Evolutionary conservation across 1,140 invertebrate genomes (phyloP), one percentile per base, ranked within the genome.

Genomic region (Ceratoteleas bidentatus): DNA sequence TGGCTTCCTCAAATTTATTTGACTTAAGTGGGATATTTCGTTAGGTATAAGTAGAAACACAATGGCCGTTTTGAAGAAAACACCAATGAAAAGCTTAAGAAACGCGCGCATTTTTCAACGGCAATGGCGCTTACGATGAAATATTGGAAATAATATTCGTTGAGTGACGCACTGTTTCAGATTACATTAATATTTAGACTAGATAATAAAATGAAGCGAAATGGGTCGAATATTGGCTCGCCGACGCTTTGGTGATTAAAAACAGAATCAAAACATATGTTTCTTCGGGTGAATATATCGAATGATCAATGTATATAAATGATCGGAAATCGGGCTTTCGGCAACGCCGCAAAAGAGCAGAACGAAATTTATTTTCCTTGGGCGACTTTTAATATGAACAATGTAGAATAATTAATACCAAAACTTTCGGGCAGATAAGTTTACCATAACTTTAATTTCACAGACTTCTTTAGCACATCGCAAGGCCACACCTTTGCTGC

Each of bases 1-100:
- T 54, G 40, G 40, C 62, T 60, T 66, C 33, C 45, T 61, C n/a
- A 68, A 76, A 76, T 61, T 68, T 76, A 76, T 76, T 68, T 52
- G 61, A 66, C 72, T 40, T 52, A 58, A 75, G 47, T 60, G 45
- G 47, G 61, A 65, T 65, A 66, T 66, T 75, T 65, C 14, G 24
- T 50, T 66, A n/a, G 11, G 54, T 52, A 65, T 74, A 69, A 43
- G 50, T 69, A 57, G 38, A 33, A 57, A 57, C 56, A 53, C 56
- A 77, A 68, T 56, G 57, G 57, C 24, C 50, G 10, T 52, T 65
- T 78, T 50, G 47, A 66, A 57, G 43, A 74, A 74, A 65, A 58
- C 70, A 57, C 14, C 47, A 65, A 57, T 65, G 50, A n/a, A n/a
- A n/a, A n/a, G n/a, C n/a, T n/a, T n/a, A n/a, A n/a, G n/a, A 62